Evolutionary conservation across 2,888 invertebrate genomes (phyloP).

Genomic region (Hydropsyche betteni): DNA sequence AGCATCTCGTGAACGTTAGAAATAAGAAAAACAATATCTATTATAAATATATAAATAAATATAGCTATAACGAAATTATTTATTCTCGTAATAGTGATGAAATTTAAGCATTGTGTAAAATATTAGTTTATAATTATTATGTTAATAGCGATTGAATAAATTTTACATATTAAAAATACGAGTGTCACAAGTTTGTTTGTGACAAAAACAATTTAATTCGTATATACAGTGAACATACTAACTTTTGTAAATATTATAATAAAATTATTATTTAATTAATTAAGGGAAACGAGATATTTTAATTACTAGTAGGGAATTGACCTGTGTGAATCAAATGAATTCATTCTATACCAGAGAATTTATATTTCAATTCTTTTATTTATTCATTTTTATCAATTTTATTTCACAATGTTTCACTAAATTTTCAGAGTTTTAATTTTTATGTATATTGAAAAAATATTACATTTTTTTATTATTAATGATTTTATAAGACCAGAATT

Average conservation of each 20-base stretch:
- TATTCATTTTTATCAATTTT: slow-evolving; percentile 1
- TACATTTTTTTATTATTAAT: slow-evolving; percentile 3
- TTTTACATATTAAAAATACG: slow-evolving; percentile 40
- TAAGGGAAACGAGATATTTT: slow-evolving; percentile 51
- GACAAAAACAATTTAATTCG: slow-evolving; percentile 30
- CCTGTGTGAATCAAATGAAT: slow-evolving; percentile 40
- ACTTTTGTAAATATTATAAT: slow-evolving; percentile 48
- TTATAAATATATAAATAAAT: slow-evolving; percentile 56
- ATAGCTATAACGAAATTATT: slow-evolving; percentile 52
- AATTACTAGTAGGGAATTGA: slow-evolving; percentile 51
- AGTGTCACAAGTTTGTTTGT: slow-evolving; percentile 40
- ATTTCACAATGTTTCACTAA: slow-evolving; percentile 24
- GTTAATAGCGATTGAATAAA: slow-evolving; percentile 56
- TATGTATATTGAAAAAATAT: slow-evolving; percentile 5
- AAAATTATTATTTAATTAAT: slow-evolving; percentile 37
- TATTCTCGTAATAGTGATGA: slow-evolving; percentile 52
- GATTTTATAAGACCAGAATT: neutral
- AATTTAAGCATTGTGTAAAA: slow-evolving; percentile 54
- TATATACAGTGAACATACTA: slow-evolving; percentile 42
- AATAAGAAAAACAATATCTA: slow-evolving; percentile 52
- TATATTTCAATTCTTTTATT: no score
- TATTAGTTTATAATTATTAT: slow-evolving; percentile 66
- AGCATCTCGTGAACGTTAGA: slow-evolving; percentile 52
- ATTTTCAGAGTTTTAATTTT: slow-evolving; percentile 23
- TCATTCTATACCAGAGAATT: slow-evolving; percentile 38